phyloP scores from a whole-genome alignment of 1,140 invertebrate species.

The Gonioctena quinquepunctata region DNA sequence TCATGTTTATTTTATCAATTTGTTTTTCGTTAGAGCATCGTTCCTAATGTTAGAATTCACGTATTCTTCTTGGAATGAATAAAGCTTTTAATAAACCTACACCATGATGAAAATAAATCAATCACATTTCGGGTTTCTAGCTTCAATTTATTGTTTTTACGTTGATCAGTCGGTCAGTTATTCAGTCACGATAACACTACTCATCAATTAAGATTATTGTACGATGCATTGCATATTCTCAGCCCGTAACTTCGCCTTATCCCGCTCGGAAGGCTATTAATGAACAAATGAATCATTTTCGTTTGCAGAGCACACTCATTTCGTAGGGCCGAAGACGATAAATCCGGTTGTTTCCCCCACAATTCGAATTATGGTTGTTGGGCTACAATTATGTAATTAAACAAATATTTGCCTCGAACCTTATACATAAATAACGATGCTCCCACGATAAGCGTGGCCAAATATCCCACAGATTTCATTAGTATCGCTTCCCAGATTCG shows the following conservation, averaged over 20 bases:
- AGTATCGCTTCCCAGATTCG: background rate
- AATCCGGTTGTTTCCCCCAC: background rate
- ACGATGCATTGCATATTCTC: background rate
- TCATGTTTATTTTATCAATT: too few relatives aligned
- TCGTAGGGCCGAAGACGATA: background rate
- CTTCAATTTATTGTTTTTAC: too few relatives aligned
- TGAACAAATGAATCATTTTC: conserved; percentile 18
- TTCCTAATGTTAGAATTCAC: too few relatives aligned
- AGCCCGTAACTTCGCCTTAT: background rate
- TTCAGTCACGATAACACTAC: too few relatives aligned
- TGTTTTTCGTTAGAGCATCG: too few relatives aligned
- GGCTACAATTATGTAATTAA: conserved; percentile 12
- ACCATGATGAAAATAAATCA: too few relatives aligned
- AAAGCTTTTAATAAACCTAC: too few relatives aligned
- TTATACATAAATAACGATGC: conserved; percentile 14
- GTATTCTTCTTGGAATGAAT: too few relatives aligned
- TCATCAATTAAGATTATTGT: too few relatives aligned
- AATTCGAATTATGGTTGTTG: conserved; percentile 4
- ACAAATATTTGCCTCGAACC: conserved; percentile 15
- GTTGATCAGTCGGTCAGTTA: too few relatives aligned
- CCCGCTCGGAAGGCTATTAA: background rate
- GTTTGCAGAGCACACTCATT: background rate
- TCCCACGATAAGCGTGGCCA: background rate
- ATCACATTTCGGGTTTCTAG: too few relatives aligned
- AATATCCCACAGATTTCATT: conserved; percentile 2